Percentiles rank a stretch among this genome's conserved stretches.
Conservation (phyloP, 2,888 invertebrate species). For the Rotaria magnacalcarata region DNA sequence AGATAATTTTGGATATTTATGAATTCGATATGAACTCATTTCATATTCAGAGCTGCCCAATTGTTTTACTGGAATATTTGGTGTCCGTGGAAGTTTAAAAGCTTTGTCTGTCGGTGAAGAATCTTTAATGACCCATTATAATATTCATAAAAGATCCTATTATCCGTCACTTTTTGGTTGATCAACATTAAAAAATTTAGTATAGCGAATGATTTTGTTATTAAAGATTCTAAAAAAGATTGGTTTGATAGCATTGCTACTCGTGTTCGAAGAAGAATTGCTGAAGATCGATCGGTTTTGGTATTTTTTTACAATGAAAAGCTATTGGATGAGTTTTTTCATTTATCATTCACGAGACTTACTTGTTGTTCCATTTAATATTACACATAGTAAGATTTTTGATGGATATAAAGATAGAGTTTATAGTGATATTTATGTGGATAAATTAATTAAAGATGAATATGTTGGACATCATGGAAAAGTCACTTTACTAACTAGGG, state of each 20-base stretch:
- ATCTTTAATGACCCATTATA: neutral
- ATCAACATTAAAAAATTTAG: neutral
- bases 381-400: neutral
- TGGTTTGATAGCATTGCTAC: neutral
- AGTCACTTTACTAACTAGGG: neutral
- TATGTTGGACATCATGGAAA: slow-evolving; percentile 7
- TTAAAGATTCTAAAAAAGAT: neutral
- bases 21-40: neutral
- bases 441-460: neutral
- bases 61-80: neutral
- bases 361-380: neutral
- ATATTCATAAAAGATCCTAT: slow-evolving; percentile 6
- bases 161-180: slow-evolving; percentile 1
- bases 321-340: neutral
- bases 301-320: neutral
- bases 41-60: neutral
- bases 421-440: neutral
- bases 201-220: neutral
- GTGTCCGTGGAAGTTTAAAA: slow-evolving; percentile 7
- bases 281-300: neutral
- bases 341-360: neutral
- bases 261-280: neutral
- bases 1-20: slow-evolving; percentile 4
- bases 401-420: neutral
- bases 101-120: neutral